Conservation (phyloP, 2,797 vertebrate species). For the Myotis pilosus region DNA sequence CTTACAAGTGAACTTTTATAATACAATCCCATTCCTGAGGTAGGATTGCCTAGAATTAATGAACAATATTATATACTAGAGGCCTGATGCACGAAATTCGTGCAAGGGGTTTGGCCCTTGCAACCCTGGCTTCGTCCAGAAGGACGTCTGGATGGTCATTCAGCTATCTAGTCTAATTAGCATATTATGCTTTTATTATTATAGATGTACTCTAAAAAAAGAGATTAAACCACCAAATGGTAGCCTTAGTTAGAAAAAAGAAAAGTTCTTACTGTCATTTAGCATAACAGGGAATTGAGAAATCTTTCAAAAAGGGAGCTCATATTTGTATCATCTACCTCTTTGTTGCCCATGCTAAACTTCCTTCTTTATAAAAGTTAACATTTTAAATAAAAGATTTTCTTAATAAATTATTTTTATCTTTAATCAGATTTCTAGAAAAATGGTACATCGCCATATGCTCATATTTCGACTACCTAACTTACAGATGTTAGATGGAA, state of each 20-base stretch:
- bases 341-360: conserved; percentile 1
- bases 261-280: conserved; percentile 22
- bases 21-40: background rate
- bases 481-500: conserved; percentile 90
- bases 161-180: no score
- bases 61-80: background rate
- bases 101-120: no score
- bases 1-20: conserved; percentile 35
- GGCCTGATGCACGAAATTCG: no score
- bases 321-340: background rate
- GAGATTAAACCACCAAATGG: background rate
- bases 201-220: background rate
- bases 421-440: conserved; percentile 85
- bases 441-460: conserved; percentile 84
- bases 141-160: no score
- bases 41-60: background rate
- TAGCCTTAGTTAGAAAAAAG: background rate
- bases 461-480: conserved; percentile 85
- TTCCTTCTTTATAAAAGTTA: conserved; percentile 34
- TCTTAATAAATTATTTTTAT: conserved; percentile 51
- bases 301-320: background rate
- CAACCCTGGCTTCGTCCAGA: no score
- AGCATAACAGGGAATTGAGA: background rate
- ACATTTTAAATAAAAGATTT: conserved; percentile 22
- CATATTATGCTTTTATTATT: no score